phyloP scores from a whole-genome alignment of 2,888 invertebrate species.

The Cephalotes varians region DNA sequence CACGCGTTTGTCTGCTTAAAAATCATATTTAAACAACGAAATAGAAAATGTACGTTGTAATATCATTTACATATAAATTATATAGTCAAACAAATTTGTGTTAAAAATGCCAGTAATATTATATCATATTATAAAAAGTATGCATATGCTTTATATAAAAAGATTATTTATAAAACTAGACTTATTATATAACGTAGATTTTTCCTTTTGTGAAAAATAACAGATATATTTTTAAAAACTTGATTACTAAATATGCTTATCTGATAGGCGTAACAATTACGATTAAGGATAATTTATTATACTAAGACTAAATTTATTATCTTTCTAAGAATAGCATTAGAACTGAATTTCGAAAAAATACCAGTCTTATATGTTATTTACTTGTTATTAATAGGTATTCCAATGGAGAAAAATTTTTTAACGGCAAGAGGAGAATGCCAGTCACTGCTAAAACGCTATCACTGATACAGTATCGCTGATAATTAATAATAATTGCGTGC shows the following conservation, averaged over 20 bases:
- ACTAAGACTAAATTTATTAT: background rate
- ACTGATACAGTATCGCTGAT: constrained; percentile 37
- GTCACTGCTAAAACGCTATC: constrained; percentile 19
- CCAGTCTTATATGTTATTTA: background rate
- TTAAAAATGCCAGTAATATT: background rate
- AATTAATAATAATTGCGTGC: constrained; percentile 52
- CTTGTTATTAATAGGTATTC: background rate
- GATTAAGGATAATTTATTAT: background rate
- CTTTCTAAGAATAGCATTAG: background rate
- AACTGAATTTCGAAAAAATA: background rate
- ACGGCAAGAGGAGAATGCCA: background rate
- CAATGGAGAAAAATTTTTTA: background rate
- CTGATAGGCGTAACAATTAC: background rate
- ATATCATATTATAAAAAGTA: background rate
- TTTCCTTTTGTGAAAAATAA: too few relatives aligned
- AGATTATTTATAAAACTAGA: background rate
- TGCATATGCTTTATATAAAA: background rate
- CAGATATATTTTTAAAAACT: too few relatives aligned
- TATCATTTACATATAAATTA: background rate
- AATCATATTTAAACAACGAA: constrained; percentile 8
- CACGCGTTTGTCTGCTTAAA: background rate
- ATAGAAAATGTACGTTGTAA: background rate
- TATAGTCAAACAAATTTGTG: background rate
- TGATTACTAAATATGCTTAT: background rate
- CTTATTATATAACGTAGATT: too few relatives aligned